Conservation (phyloP, 2,888 invertebrate species). For the Magallana nippona region DNA sequence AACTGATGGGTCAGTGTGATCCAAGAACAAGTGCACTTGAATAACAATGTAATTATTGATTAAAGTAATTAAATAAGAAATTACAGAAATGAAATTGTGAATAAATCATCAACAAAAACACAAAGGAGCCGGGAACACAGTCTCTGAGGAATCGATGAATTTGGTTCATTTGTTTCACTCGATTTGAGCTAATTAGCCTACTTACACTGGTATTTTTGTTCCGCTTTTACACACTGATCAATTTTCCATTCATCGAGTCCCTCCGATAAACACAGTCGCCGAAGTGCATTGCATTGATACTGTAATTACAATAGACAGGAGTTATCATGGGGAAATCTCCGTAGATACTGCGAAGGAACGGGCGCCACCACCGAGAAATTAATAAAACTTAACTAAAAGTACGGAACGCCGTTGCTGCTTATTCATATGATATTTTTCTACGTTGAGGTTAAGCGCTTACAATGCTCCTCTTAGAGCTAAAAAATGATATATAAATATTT, state of each 20-base stretch:
- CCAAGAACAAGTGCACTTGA: too few species aligned
- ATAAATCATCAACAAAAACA: not conserved
- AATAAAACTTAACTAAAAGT: too few species aligned
- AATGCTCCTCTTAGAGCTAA: too few species aligned
- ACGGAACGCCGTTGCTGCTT: too few species aligned
- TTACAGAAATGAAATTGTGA: not conserved
- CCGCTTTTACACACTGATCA: constrained; percentile 66
- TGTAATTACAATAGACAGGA: constrained; percentile 50
- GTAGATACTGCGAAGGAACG: not conserved
- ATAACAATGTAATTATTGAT: too few species aligned
- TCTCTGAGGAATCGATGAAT: not conserved
- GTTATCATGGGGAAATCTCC: not conserved
- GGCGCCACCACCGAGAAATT: too few species aligned
- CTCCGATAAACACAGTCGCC: constrained; percentile 69
- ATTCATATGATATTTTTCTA: too few species aligned
- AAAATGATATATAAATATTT: too few species aligned
- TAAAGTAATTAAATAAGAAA: too few species aligned
- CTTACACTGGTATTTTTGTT: constrained; percentile 66
- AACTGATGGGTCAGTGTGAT: too few species aligned
- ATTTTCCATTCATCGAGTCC: constrained; percentile 71
- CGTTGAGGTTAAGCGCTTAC: too few species aligned
- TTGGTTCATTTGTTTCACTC: not conserved
- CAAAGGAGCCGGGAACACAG: not conserved
- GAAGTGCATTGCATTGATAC: constrained; percentile 70
- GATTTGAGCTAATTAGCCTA: constrained; percentile 39